Base-by-base conservation (phyloP, 2,113 vertebrate genomes). In the Brachionichthys hirsutus region DNA sequence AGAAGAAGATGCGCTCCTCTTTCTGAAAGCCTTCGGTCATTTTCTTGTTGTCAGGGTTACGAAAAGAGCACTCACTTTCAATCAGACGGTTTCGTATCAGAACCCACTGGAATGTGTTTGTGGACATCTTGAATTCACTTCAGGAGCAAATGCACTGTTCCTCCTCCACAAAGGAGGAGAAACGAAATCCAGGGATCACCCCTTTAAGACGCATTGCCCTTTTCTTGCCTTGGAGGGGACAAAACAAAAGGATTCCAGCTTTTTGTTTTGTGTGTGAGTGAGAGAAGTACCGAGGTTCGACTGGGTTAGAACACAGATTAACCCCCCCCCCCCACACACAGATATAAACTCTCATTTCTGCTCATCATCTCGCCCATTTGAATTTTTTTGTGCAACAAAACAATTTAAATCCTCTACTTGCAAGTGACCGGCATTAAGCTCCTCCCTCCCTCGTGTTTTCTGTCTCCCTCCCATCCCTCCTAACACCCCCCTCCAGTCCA, bases 361-460 rank as follows among this genome's bases (percentile, higher is more conserved):
- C 70, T 77, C 69, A 54, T 95, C 92, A 95, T 90, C 85, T 91
- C 89, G 89, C 91, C 91, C 90, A 93, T 94, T 94, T 94, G 92
- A 95, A 93, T 93, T 91, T 95, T 94, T 92, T 91, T 94, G 92
- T 9, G 12, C 91, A 92, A 92, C 67, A 93, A 92, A 95, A 95
- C 92, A 93, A 93, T 95, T 95, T 95, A 93, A 95, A 96, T 97
- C 95, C 91, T 93, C 92, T 92, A 94, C 93, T 94, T 93, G 92
- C 87, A 89, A 90, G 67, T 44, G 14, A 79, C 58, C 64, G 54
- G 41, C 57, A 36, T 63, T 87, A 62, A 69, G 54, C 69, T 56
- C 35, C 58, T 34, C 19, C 43, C 34, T 52, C 18, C 17, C 20
- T 89, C 9, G 18, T 3, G 19, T 30, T 55, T 42, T 72, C 60